Conservation (phyloP, 2,797 vertebrate species). For the Lacerta agilis region DNA sequence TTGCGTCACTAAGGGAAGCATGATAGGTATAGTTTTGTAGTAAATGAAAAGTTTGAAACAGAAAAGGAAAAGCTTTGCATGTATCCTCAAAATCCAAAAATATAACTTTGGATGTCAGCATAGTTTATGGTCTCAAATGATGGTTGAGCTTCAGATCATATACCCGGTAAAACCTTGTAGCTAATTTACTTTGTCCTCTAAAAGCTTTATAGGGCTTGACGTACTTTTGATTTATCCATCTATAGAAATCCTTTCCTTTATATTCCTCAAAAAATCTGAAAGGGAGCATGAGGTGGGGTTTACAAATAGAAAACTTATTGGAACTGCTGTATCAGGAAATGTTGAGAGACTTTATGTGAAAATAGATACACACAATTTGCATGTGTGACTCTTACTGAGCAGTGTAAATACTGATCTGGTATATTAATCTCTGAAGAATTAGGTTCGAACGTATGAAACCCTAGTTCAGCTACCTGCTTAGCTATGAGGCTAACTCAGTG, state of each 20-base stretch:
- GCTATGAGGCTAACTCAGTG: background rate
- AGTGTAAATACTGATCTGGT: background rate
- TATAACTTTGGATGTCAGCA: background rate
- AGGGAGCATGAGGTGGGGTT: background rate
- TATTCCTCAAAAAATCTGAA: background rate
- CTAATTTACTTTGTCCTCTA: background rate
- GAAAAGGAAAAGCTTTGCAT: background rate
- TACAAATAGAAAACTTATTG: background rate
- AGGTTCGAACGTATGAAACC: background rate
- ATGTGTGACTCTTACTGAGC: background rate
- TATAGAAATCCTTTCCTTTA: background rate
- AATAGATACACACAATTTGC: background rate
- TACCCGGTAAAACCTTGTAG: background rate
- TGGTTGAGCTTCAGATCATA: background rate
- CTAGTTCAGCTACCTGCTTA: background rate
- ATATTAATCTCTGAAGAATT: background rate
- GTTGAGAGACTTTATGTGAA: background rate
- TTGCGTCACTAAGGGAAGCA: background rate
- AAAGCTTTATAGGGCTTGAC: background rate
- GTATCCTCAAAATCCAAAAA: background rate
- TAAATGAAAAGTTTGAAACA: background rate
- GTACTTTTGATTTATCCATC: background rate
- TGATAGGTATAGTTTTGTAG: background rate
- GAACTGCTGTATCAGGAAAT: background rate
- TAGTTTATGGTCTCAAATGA: background rate